phyloP scores from a whole-genome alignment of 2,888 invertebrate genomes.

The Leucophenga montana region DNA sequence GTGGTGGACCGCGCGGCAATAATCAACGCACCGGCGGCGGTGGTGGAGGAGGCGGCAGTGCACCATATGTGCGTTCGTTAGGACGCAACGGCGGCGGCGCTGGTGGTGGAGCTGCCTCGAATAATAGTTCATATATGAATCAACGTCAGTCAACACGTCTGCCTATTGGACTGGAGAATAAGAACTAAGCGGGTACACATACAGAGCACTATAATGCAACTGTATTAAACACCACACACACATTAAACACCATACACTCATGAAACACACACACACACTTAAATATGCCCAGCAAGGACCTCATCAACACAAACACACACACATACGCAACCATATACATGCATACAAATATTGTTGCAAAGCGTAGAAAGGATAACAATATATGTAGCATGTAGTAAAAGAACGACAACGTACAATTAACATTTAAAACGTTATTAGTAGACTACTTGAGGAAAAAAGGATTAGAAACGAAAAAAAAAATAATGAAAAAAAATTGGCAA shows the following conservation, averaged over 20 bases:
- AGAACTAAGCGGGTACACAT: slow-evolving; percentile 53
- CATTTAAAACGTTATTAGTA: slow-evolving; percentile 49
- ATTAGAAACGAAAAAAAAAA: not conserved
- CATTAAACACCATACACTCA: slow-evolving; percentile 17
- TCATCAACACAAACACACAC: slow-evolving; percentile 31
- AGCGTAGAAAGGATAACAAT: too few relatives aligned
- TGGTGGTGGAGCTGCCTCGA: slow-evolving; percentile 48
- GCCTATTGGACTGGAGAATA: slow-evolving; percentile 62
- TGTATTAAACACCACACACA: slow-evolving; percentile 46
- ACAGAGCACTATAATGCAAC: slow-evolving; percentile 39
- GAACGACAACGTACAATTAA: slow-evolving; percentile 46
- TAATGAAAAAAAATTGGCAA: slow-evolving; percentile 10
- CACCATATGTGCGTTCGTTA: slow-evolving; percentile 62
- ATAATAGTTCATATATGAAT: slow-evolving; percentile 64
- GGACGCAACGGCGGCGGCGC: slow-evolving; percentile 55
- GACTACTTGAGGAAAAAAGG: not conserved
- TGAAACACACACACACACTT: slow-evolving; percentile 29
- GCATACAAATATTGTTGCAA: not conserved
- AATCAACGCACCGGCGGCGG: slow-evolving; percentile 58
- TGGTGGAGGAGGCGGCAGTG: slow-evolving; percentile 54
- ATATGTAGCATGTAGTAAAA: not conserved
- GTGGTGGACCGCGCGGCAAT: slow-evolving; percentile 65
- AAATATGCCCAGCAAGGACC: slow-evolving; percentile 7
- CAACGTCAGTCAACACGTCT: slow-evolving; percentile 58
- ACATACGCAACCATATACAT: slow-evolving; percentile 8